Evolutionary conservation across 30 jellyfish, hydroid and myxozoan genomes (phyloP).

Genomic region (Hydra vulgaris): DNA sequence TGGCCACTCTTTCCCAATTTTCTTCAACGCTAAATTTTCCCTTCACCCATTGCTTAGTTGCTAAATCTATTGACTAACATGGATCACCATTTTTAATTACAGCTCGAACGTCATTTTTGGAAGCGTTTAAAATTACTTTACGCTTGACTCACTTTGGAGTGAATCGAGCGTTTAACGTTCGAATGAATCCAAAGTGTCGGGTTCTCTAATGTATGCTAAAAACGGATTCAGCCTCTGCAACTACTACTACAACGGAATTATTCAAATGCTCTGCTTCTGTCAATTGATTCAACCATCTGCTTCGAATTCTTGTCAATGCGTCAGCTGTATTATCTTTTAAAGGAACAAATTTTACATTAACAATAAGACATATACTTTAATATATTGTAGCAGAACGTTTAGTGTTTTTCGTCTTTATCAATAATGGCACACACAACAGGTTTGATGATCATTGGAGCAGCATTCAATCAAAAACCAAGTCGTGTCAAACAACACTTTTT

Average conservation of each 20-base stretch:
- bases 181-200: background rate
- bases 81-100: background rate
- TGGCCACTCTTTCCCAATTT: too few species aligned
- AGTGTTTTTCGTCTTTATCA: too few species aligned
- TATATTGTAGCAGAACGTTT: too few species aligned
- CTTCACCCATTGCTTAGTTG: too few species aligned
- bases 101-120: background rate
- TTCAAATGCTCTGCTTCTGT: background rate
- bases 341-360: background rate
- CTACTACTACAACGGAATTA: background rate
- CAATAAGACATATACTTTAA: too few species aligned
- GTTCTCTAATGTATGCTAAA: background rate
- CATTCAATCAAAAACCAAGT: too few species aligned
- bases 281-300: background rate
- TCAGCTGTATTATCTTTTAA: background rate
- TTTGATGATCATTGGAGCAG: too few species aligned
- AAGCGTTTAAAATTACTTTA: background rate
- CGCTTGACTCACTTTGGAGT: too few species aligned
- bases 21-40: too few species aligned
- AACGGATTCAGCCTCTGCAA: background rate
- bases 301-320: background rate
- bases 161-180: background rate
- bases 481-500: too few species aligned
- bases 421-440: too few species aligned
- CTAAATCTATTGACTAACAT: too few species aligned